Base-by-base conservation (phyloP, 2,888 invertebrate genomes). In the Exocentrus adspersus region DNA sequence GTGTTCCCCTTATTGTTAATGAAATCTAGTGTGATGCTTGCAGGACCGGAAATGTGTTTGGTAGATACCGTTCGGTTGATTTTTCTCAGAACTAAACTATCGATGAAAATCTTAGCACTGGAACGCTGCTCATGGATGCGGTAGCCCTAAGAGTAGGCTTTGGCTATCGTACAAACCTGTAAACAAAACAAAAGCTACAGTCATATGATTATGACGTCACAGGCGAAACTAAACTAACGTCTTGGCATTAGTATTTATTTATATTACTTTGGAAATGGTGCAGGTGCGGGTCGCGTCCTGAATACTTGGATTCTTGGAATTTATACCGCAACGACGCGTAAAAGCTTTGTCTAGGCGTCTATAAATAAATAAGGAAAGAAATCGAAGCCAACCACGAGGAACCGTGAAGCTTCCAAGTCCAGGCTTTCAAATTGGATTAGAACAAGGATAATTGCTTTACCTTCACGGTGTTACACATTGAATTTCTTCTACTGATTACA, bases 111-210 rank as follows among this genome's bases (percentile, higher is more conserved):
- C 60, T n/a, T 62, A 65, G 65, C 62, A 65, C 59, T 54, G 24
- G 37, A 62, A 65, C 62, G 17, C 59, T 62, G 65, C 59, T 48
- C 20, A 20, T 54, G 10, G 24, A 57, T 45, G 51, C 43, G 10
- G 32, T n/a, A 37, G 61, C 63, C 68, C 74, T 75, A 75, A 58
- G 75, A 75, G 63, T 75, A 75, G 10, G 75, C 75, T 59, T 75
- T 75, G 69, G 75, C 69, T 75, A 75, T 73, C 73, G 70, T 75
- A 71, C 75, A 72, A 62, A 73, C 72, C 75, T 75, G 72, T 64
- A 75, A 75, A 72, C 56, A 72, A 67, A 73, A 73, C 69, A 63
- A 68, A 66, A 68, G 62, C 67, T 67, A 59, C 62, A 65, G 62
- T 68, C 65, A 68, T 63, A 63, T 63, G 66, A 66, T 12, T 10